Evolutionary conservation across 2,797 vertebrate genomes (phyloP).

Genomic region (Sarcophilus harrisii): DNA sequence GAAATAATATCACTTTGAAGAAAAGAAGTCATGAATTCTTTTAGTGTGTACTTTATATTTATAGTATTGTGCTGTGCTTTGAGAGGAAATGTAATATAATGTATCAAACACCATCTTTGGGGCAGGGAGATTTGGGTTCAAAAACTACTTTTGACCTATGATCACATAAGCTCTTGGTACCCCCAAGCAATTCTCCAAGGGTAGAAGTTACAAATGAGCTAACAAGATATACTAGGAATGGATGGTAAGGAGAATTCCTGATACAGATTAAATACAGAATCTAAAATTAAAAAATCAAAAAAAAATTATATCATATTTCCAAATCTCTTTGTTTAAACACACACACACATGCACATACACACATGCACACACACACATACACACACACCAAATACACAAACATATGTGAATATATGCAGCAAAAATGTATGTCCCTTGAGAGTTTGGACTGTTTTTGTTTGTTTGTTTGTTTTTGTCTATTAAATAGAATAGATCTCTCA

Average conservation of each 20-base stretch:
- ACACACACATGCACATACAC: too few species aligned
- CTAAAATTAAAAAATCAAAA: neutral
- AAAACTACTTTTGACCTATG: too few species aligned
- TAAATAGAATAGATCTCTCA: neutral
- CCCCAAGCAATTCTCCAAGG: neutral
- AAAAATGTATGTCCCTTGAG: neutral
- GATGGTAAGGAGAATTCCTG: too few species aligned
- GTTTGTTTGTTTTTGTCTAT: neutral
- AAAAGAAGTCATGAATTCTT: neutral
- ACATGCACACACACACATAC: too few species aligned
- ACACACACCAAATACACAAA: neutral
- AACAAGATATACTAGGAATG: neutral
- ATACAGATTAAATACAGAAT: neutral
- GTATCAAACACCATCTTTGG: too few species aligned
- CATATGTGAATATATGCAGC: neutral
- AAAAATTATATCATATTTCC: neutral
- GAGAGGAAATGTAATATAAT: neutral
- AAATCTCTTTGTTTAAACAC: neutral
- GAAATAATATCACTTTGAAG: neutral
- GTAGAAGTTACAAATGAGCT: neutral
- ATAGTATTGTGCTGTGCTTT: neutral
- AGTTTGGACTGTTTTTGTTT: neutral
- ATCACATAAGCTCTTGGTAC: too few species aligned
- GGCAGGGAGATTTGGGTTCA: too few species aligned
- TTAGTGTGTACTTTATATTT: neutral